Percentiles rank a stretch among this genome's conserved stretches.
phyloP scores from a whole-genome alignment of 2,113 vertebrate genomes.

The Hemibagrus wyckioides region DNA sequence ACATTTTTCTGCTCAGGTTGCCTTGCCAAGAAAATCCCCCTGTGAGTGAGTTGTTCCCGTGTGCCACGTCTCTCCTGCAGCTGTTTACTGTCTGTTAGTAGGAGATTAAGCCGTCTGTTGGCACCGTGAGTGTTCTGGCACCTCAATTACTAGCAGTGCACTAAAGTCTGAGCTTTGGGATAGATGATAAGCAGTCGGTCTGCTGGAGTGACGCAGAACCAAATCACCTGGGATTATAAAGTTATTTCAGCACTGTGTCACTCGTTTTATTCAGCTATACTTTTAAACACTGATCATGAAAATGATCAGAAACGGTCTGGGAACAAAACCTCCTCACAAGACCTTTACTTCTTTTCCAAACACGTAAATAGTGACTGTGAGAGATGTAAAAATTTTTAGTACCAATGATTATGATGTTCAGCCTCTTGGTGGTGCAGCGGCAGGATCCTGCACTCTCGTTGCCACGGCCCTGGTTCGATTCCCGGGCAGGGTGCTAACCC shows the following conservation, averaged over 20 bases:
- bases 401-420: too few species aligned
- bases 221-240: constrained; percentile 18
- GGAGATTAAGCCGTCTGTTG: constrained; percentile 48
- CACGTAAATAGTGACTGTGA: neutral
- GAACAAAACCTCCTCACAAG: neutral
- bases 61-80: constrained; percentile 44
- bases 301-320: neutral
- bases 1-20: constrained; percentile 49
- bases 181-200: constrained; percentile 34
- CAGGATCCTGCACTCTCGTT: too few species aligned
- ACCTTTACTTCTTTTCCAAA: neutral
- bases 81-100: constrained; percentile 51
- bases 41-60: constrained; percentile 35
- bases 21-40: constrained; percentile 37
- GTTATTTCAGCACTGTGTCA: neutral
- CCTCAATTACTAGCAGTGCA: constrained; percentile 46
- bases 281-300: neutral
- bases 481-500: too few species aligned
- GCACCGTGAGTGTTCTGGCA: constrained; percentile 42
- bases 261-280: neutral
- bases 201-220: constrained; percentile 32
- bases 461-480: too few species aligned
- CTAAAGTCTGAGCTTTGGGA: constrained; percentile 30
- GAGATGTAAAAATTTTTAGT: neutral
- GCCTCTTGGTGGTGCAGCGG: too few species aligned